Evolutionary conservation across 2,797 vertebrate genomes (phyloP), one percentile per base, ranked within the genome.

Genomic region (Tarsius wallacei): DNA sequence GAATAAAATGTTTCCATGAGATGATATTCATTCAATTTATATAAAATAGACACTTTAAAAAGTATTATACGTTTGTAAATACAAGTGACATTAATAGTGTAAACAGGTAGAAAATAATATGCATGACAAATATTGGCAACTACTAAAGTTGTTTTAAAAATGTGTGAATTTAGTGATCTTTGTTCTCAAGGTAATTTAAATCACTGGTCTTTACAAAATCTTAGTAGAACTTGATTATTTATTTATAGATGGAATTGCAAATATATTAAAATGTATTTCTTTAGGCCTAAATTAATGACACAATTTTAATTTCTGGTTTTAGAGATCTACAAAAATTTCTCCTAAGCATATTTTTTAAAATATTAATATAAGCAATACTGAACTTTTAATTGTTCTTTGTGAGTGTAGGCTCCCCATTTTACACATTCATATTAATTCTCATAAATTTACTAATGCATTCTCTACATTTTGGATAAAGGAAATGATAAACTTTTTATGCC

Each of bases 141-240:
- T 88, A 49, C 8, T 71, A 90, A 42, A 3, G n/a, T 9, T 71
- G 66, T 61, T 74, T 96, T 7, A 66, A 97, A 12, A 7, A 17
- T 61, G 81, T 19, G 57, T 55, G 2, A 87, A 92, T 82, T 92
- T 77, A 91, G 7, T 1, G 33, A 42, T 93, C 81, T 10, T 88
- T 82, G 28, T 14, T 71, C 36, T 91, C 53, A 64, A 66, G 90
- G 87, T 80, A 91, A 88, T 64, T 94, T 22, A 68, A 93, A 68
- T 71, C 22, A 74, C 9, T 91, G 31, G 19, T 31, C 31, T 77
- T 84, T 33, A 84, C 73, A 49, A 94, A 74, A 76, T 47, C 81
- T 53, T 21, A 90, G 66, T 96, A 98, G 83, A 21, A 4, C 9
- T 97, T 22, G 26, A 76, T 95, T 96, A 78, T 88, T 83, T 59